Base-by-base conservation (phyloP, 2,113 vertebrate genomes). In the Apodemus sylvaticus region DNA sequence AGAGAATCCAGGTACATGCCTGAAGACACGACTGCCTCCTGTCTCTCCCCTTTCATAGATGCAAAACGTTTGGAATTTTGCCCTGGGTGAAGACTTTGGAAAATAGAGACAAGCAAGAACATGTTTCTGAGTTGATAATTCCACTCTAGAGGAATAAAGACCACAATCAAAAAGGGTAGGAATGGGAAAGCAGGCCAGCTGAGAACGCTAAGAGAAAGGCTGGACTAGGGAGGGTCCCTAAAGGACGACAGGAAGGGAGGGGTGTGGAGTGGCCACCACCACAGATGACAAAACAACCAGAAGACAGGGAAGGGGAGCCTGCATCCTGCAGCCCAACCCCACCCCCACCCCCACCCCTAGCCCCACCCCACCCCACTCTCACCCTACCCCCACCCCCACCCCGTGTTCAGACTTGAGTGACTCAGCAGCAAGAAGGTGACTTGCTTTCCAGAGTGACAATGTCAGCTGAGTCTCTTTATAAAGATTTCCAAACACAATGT, bases 61-160 rank as follows among this genome's bases (percentile, higher is more conserved):
- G 26, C 51, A 66, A 89, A 88, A 7, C 5, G 70, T 55, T 55
- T 60, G 66, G 58, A 10, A 85, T 60, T 89, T 83, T 73, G 78
- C 29, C 22, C 13, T 68, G 62, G 36, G 58, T 22, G 34, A 66
- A 55, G 48, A 36, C 78, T 89, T 78, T 93, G 77, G 74, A 96
- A 88, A 68, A 39, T 34, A 79, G 48, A 62, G 51, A 86, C 4
- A 19, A 34, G 31, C 48, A 60, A 39, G 42, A 87, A 39, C 31
- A 68, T 17, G 68, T 78, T 62, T 74, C 39, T 39, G 83, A 36
- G 36, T 90, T 20, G 74, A 13, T 5, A 92, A 81, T 62, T 45
- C 45, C 8, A 16, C 16, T 85, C 26, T 29, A 17, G n/a, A 96
- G 86, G 24, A 48, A 82, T 13, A 93, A 86, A 93, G 48, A 96